Evolutionary conservation across 2,797 vertebrate genomes (phyloP).

Genomic region (Gymnoscopelus braueri): DNA sequence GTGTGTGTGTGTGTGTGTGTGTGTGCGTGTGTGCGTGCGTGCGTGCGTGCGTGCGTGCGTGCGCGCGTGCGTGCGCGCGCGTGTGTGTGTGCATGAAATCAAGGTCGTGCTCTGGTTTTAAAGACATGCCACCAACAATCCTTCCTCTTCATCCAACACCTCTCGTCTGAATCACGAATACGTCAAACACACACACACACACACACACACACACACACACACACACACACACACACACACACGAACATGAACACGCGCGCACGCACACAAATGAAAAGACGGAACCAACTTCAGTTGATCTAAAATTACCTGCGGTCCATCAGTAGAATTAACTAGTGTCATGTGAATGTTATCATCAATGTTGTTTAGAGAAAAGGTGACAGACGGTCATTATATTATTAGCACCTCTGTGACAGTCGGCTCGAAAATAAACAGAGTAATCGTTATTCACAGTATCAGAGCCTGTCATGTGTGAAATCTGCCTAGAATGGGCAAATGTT

Average conservation of each 20-base stretch:
- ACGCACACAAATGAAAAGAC: not conserved
- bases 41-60: not conserved
- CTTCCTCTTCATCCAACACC: conserved; percentile 18
- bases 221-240: conserved; percentile 2
- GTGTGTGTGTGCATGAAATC: conserved; percentile 13
- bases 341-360: not conserved
- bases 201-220: not conserved
- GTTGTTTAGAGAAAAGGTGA: not conserved
- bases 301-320: conserved; percentile 4
- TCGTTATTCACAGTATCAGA: too few species aligned
- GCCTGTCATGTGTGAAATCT: too few species aligned
- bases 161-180: conserved; percentile 19
- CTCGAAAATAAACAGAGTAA: too few species aligned
- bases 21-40: not conserved
- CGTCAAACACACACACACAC: not conserved
- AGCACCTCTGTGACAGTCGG: too few species aligned
- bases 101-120: conserved; percentile 38
- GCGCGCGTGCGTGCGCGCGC: not conserved
- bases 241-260: not conserved
- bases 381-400: not conserved
- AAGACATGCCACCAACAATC: conserved; percentile 10
- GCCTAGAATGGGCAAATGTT: too few species aligned
- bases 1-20: not conserved
- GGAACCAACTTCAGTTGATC: not conserved
- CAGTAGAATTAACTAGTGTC: too few species aligned